Percentiles rank a stretch among this genome's conserved stretches.
These are phyloP conservation scores for Drosophila prostipennis DNA, from an alignment of 2,888 invertebrate species.

Conservation along the genomic window DNA sequence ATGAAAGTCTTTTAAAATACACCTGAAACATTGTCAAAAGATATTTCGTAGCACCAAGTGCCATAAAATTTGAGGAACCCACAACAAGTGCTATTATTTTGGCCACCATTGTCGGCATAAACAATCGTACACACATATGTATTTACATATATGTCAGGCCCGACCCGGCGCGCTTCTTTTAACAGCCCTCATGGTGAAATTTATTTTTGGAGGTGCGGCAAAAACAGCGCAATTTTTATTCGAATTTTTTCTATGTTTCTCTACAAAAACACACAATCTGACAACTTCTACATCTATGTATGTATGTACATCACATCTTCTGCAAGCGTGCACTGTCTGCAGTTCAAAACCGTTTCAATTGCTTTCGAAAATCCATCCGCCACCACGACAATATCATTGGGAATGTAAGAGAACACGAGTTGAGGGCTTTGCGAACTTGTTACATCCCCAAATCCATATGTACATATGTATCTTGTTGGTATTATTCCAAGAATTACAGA, in stretches of 20 bases:
- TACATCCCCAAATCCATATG: not conserved
- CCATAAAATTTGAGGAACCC: not conserved
- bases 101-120: constrained; percentile 13
- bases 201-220: constrained; percentile 75
- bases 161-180: constrained; percentile 55
- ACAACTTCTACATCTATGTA: constrained; percentile 36
- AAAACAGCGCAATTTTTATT: constrained; percentile 65
- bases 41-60: not conserved
- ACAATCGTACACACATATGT: constrained; percentile 10
- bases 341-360: constrained; percentile 48
- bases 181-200: constrained; percentile 58
- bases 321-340: constrained; percentile 30
- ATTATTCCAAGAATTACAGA: not conserved
- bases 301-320: constrained; percentile 7
- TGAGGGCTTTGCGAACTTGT: not conserved
- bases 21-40: no score
- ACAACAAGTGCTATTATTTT: not conserved
- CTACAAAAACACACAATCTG: constrained; percentile 36
- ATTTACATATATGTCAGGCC: constrained; percentile 13
- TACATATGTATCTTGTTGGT: no score
- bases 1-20: no score
- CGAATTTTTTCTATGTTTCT: constrained; percentile 44
- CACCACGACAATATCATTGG: constrained; percentile 4
- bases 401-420: constrained; percentile 4
- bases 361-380: constrained; percentile 14